Evolutionary conservation across 2,113 vertebrate species (phyloP).

Genomic region (zebrafish (Danio rerio)): DNA sequence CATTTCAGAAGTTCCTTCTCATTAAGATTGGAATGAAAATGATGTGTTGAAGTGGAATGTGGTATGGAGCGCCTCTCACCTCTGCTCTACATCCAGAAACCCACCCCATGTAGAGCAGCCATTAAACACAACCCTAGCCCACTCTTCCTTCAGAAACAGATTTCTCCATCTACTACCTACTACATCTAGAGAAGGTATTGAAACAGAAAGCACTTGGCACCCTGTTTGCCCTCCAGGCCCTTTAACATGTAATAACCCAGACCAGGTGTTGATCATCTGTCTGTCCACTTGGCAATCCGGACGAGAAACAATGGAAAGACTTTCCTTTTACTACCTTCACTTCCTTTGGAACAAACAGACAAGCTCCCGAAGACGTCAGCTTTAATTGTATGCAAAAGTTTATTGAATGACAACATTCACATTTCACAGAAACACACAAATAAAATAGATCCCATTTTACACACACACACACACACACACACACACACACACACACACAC

Average conservation of each 20-base stretch:
- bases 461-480: too few relatives aligned
- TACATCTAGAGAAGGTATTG: not conserved
- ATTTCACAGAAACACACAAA: slow-evolving; percentile 72
- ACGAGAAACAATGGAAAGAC: slow-evolving; percentile 60
- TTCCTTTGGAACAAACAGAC: slow-evolving; percentile 52
- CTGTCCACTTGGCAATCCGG: slow-evolving; percentile 48
- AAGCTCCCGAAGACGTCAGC: slow-evolving; percentile 56
- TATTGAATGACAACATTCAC: slow-evolving; percentile 83
- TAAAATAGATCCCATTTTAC: slow-evolving; percentile 84
- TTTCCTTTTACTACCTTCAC: slow-evolving; percentile 53
- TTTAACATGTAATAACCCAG: slow-evolving; percentile 71
- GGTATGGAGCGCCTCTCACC: slow-evolving; percentile 44
- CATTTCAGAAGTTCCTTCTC: slow-evolving; percentile 45
- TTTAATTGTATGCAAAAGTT: slow-evolving; percentile 77
- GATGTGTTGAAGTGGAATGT: slow-evolving; percentile 59
- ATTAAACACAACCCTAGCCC: slow-evolving; percentile 21
- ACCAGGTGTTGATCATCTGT: slow-evolving; percentile 69
- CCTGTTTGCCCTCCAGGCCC: slow-evolving; percentile 58
- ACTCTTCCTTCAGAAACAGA: not conserved
- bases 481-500: too few relatives aligned
- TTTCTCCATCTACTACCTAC: not conserved
- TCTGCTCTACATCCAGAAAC: slow-evolving; percentile 42
- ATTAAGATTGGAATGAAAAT: slow-evolving; percentile 52
- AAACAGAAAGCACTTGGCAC: slow-evolving; percentile 66
- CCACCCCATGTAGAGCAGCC: slow-evolving; percentile 23